Conservation (phyloP, 2,113 vertebrate species). For the Vidua macroura region DNA sequence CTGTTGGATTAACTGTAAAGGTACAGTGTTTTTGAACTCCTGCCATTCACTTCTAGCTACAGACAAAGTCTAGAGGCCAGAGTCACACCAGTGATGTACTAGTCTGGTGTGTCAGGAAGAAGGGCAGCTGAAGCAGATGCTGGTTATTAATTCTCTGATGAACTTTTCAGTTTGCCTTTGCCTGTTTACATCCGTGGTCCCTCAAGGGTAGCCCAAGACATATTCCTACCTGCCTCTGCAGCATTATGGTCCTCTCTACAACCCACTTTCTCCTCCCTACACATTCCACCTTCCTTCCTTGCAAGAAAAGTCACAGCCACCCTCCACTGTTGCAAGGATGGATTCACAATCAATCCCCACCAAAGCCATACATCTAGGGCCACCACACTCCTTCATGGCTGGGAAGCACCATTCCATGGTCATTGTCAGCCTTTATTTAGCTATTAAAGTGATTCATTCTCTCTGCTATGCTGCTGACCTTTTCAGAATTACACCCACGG, state of each 20-base stretch:
- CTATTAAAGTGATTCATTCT: conserved; percentile 42
- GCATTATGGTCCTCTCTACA: neutral
- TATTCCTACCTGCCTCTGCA: neutral
- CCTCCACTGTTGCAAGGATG: neutral
- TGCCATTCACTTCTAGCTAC: neutral
- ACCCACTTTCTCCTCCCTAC: neutral
- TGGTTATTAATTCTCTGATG: neutral
- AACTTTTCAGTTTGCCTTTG: neutral
- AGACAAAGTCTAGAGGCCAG: neutral
- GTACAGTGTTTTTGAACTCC: neutral
- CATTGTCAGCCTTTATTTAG: conserved; percentile 15
- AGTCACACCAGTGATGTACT: neutral
- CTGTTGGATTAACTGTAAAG: neutral
- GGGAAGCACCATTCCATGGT: neutral
- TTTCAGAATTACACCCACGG: conserved; percentile 49
- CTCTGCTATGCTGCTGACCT: conserved; percentile 14
- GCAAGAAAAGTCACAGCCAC: neutral
- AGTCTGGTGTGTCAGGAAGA: neutral
- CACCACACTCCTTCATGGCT: neutral
- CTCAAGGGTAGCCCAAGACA: neutral
- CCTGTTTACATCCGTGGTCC: neutral
- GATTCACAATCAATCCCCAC: neutral
- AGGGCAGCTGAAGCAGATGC: neutral
- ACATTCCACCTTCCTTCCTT: neutral
- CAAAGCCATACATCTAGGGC: neutral